A percentile compares a stretch with the other conserved stretches of the same genome.
Evolutionary conservation across 2,888 invertebrate species (phyloP).

Genomic region (Macrophya alboannulata): DNA sequence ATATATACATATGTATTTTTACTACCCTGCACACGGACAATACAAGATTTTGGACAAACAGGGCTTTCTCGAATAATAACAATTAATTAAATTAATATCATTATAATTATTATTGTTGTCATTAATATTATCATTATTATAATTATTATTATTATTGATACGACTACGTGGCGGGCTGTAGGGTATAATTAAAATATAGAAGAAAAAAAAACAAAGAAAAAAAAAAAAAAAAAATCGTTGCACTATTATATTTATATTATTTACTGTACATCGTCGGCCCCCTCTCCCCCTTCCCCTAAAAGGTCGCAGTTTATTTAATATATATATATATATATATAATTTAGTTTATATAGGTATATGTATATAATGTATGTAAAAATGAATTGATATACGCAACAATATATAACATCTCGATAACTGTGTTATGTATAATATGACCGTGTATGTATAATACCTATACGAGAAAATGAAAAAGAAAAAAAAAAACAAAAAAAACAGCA

Average conservation of each 20-base stretch:
- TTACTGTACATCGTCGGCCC: neutral
- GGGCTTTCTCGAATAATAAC: slow-evolving; percentile 23
- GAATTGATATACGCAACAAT: neutral
- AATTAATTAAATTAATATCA: neutral
- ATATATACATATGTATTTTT: neutral
- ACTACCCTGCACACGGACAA: slow-evolving; percentile 15
- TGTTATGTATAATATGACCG: too few relatives aligned
- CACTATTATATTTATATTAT: too few relatives aligned
- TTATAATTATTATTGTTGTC: neutral
- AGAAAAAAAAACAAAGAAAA: neutral
- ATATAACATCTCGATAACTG: neutral
- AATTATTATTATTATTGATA: too few relatives aligned
- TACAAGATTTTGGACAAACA: slow-evolving; percentile 44
- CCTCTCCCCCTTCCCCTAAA: too few relatives aligned
- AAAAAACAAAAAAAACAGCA: too few relatives aligned
- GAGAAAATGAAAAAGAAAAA: neutral
- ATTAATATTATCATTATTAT: too few relatives aligned
- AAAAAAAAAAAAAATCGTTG: neutral
- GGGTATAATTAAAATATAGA: too few relatives aligned
- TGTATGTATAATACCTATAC: neutral
- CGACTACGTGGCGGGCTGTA: neutral
- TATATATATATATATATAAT: too few relatives aligned
- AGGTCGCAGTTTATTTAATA: neutral
- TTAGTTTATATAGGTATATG: too few relatives aligned
- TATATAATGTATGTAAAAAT: neutral